Percentiles rank a stretch among this genome's conserved stretches.
These are phyloP conservation scores for Uropetala carovei DNA, from an alignment of 2,888 invertebrate species.

Conservation along the genomic window DNA sequence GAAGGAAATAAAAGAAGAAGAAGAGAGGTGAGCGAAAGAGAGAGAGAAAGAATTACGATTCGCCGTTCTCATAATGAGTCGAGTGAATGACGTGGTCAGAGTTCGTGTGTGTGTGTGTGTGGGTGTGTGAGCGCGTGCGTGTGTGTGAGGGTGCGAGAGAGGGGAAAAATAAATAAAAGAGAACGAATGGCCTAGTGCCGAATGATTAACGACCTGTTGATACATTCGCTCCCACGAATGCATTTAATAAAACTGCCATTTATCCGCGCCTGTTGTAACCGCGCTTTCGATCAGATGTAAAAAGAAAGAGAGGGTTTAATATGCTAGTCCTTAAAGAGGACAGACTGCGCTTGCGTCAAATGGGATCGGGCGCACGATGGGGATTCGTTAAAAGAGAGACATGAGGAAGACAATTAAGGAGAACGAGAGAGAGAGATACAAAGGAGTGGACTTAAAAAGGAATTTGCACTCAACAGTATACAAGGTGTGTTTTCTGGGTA, in stretches of 20 bases:
- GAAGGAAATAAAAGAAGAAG: neutral
- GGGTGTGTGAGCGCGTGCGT: neutral
- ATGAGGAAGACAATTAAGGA: neutral
- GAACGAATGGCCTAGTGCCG: neutral
- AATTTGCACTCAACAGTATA: neutral
- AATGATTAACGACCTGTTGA: constrained; percentile 18
- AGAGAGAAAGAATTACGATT: neutral
- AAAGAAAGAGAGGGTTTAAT: neutral
- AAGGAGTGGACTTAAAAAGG: neutral
- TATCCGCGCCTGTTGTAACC: constrained; percentile 3
- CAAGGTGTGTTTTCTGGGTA: neutral
- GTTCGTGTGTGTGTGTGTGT: no score
- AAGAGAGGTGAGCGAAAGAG: neutral
- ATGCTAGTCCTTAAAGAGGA: neutral
- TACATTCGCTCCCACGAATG: neutral
- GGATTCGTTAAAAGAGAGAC: neutral
- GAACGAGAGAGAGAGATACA: no score
- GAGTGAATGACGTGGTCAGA: neutral
- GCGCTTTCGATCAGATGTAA: neutral
- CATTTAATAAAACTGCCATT: constrained; percentile 7
- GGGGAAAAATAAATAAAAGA: neutral
- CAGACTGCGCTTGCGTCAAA: neutral
- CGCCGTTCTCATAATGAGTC: neutral
- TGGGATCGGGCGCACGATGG: neutral
- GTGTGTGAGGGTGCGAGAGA: neutral